Evolutionary conservation across 2,888 invertebrate genomes (phyloP).

Genomic region (Campopleginae sp.): DNA sequence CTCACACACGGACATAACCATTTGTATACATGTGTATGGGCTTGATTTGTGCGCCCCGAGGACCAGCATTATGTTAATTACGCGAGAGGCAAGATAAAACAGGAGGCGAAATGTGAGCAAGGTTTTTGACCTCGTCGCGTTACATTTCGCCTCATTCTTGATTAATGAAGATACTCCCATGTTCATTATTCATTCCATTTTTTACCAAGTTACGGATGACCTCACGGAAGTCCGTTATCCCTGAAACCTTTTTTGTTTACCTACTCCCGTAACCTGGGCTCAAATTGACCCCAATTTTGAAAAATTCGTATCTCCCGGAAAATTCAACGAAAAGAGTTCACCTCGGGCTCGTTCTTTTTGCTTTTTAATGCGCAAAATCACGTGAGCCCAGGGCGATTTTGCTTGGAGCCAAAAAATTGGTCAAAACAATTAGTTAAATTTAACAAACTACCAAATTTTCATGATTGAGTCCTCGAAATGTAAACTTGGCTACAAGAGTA

Average conservation of each 20-base stretch:
- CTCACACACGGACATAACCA: slow-evolving; percentile 4
- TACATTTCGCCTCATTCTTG: slow-evolving; percentile 6
- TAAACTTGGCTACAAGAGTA: neutral
- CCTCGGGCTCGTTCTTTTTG: no score
- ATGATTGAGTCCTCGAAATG: neutral
- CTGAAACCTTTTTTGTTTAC: no score
- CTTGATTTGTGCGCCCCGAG: slow-evolving; percentile 71
- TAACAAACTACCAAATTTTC: neutral
- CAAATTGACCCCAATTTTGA: no score
- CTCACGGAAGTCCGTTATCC: no score
- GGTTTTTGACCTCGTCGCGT: slow-evolving; percentile 22
- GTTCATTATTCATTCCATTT: neutral
- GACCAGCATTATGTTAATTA: slow-evolving; percentile 76
- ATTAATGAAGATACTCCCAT: neutral
- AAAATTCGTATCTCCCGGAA: no score
- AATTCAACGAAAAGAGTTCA: no score
- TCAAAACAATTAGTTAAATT: neutral
- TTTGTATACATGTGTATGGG: neutral
- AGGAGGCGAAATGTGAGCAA: slow-evolving; percentile 7
- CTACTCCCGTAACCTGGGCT: no score
- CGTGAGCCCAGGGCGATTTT: no score
- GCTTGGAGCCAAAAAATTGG: no score
- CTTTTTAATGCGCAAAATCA: no score
- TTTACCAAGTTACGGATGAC: neutral
- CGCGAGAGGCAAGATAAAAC: slow-evolving; percentile 71